Percentiles rank a stretch among this genome's conserved stretches.
phyloP scores from a whole-genome alignment of 1,140 invertebrate genomes.

The Eulimnadia texana region DNA sequence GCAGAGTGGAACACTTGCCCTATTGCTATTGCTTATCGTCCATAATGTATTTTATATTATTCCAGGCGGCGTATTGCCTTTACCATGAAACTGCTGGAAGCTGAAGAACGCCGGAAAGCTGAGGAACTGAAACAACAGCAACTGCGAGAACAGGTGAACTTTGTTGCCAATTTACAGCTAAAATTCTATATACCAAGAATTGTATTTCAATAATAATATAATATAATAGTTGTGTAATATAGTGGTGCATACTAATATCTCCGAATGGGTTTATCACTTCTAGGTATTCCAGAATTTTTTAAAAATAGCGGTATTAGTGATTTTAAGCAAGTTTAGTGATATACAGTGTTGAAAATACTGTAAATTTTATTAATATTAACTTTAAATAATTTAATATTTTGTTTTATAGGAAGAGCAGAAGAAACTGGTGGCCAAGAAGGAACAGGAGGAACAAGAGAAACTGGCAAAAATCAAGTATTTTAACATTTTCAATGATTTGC shows the following conservation, averaged over 20 bases:
- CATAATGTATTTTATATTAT: neutral
- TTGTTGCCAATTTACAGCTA: too few relatives aligned
- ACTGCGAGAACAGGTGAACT: neutral
- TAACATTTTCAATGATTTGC: neutral
- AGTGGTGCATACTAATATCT: too few relatives aligned
- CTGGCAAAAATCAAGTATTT: conserved; percentile 2
- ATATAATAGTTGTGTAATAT: too few relatives aligned
- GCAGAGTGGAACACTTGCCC: too few relatives aligned
- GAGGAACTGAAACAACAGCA: conserved; percentile 8
- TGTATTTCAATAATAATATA: too few relatives aligned
- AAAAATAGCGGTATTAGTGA: too few relatives aligned
- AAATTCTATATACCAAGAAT: too few relatives aligned
- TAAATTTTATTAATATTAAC: too few relatives aligned
- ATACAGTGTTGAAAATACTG: neutral
- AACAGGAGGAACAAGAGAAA: conserved; percentile 7
- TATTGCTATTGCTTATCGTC: too few relatives aligned
- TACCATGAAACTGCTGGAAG: neutral
- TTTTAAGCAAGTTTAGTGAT: too few relatives aligned
- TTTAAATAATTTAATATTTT: too few relatives aligned
- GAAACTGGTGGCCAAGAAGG: neutral
- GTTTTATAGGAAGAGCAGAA: neutral
- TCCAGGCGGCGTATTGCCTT: neutral
- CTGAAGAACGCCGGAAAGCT: conserved; percentile 8
- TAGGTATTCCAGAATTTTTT: neutral
- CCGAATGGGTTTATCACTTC: neutral